A percentile compares a stretch with the other conserved stretches of the same genome.
These are phyloP conservation scores for Drosophila emarginata DNA, from an alignment of 2,888 invertebrate species.

Conservation along the genomic window DNA sequence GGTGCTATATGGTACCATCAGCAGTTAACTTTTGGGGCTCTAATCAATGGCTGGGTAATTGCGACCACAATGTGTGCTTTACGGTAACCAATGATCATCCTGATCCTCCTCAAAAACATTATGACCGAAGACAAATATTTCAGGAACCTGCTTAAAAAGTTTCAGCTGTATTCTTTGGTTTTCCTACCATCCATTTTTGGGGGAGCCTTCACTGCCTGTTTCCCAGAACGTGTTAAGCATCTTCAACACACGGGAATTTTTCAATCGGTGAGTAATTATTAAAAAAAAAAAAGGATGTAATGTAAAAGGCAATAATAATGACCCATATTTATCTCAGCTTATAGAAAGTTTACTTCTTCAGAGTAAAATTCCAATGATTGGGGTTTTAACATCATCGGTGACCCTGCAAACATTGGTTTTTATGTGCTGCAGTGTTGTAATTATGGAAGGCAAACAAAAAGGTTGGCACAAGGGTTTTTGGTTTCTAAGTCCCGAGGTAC, in stretches of 20 bases:
- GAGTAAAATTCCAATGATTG: slow-evolving; percentile 50
- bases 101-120: neutral
- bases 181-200: slow-evolving; percentile 61
- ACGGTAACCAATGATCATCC: slow-evolving; percentile 54
- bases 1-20: slow-evolving; percentile 55
- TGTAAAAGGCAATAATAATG: neutral
- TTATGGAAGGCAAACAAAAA: slow-evolving; percentile 60
- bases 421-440: slow-evolving; percentile 71
- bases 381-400: slow-evolving; percentile 47
- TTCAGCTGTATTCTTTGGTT: slow-evolving; percentile 41
- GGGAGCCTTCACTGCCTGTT: slow-evolving; percentile 34
- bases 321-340: slow-evolving; percentile 37
- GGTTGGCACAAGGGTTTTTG: slow-evolving; percentile 63
- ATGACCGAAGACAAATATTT: neutral
- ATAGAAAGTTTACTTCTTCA: slow-evolving; percentile 64
- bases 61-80: slow-evolving; percentile 53
- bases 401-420: slow-evolving; percentile 65
- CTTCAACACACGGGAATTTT: slow-evolving; percentile 63
- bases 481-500: slow-evolving; percentile 59
- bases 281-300: neutral
- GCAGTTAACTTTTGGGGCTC: slow-evolving; percentile 49
- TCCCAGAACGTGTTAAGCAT: slow-evolving; percentile 46
- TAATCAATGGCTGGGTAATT: slow-evolving; percentile 40
- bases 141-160: slow-evolving; percentile 56
- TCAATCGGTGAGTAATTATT: slow-evolving; percentile 68